A percentile compares a stretch with the other conserved stretches of the same genome.
Conservation (phyloP, 2,888 invertebrate species). For the Amiota communis region DNA sequence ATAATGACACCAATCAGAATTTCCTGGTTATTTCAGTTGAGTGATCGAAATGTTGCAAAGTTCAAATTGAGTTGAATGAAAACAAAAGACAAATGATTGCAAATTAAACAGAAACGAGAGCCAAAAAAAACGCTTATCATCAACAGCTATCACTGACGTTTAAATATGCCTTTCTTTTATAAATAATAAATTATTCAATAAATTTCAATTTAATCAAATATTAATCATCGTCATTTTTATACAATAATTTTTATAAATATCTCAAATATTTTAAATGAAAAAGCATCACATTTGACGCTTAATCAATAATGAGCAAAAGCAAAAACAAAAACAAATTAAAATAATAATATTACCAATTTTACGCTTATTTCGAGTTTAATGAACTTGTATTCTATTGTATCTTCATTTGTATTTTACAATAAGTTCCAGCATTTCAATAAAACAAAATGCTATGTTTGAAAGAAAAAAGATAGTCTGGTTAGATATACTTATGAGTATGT, state of each 20-base stretch:
- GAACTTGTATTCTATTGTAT: neutral
- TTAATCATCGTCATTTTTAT: neutral
- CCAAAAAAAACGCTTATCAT: conserved; percentile 11
- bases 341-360: neutral
- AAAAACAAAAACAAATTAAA: neutral
- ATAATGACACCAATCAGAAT: neutral
- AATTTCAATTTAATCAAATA: neutral
- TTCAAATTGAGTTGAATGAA: neutral
- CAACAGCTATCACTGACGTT: neutral
- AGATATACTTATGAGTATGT: too few relatives aligned
- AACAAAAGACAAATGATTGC: neutral
- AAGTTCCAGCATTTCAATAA: too few relatives aligned
- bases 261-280: neutral
- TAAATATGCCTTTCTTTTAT: neutral
- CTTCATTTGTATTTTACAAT: too few relatives aligned
- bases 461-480: too few relatives aligned
- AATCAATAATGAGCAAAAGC: neutral
- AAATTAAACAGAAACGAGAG: conserved; percentile 6
- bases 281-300: neutral
- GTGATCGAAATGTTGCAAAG: neutral
- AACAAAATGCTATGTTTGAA: too few relatives aligned
- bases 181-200: neutral
- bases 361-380: conserved; percentile 17
- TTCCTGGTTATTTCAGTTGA: conserved; percentile 20
- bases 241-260: too few relatives aligned